Base-by-base conservation (phyloP, 2,888 invertebrate species). In the Tricholauxania praeusta region DNA sequence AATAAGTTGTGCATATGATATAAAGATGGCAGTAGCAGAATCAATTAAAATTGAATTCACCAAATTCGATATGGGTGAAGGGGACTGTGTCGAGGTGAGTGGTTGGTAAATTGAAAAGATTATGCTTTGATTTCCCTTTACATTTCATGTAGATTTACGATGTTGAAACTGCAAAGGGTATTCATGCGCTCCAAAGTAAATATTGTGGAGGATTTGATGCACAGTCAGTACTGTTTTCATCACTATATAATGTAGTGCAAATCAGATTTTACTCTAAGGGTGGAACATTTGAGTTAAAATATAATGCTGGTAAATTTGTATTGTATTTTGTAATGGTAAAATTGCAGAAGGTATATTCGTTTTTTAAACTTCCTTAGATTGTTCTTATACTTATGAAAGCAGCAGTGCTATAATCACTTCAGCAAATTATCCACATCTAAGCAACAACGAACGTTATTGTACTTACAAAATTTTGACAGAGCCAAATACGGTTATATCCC, bases 1-100 rank as follows among this genome's bases (percentile, higher is more conserved):
- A 3, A 73, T 85, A 3, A 81, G 85, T 4, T 97, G 97, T 82
- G 95, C 95, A 80, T 97, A 96, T 89, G 90, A 92, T 79, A 94
- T 97, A 77, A 90, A 91, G 78, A 88, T 93, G 55, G 89, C 91
- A 0, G 79, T 84, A 0, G 90, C 90, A 3, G 91, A 92, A 63
- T 90, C 90, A 79, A 90, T 97, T 53, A 88, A 89, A 77, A 82
- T 96, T 14, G 88, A 89, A 1, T 93, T 96, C 84, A 79, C 88
- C 3, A 85, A 85, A n/a, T 92, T 97, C 80, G 87, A 90, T 8
- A 81, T 97, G 59, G 93, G 95, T 80, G 79, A 79, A 12, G 92
- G 89, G 79, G 96, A 96, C 80, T 91, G 88, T 77, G 82, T 95
- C 19, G 90, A 92, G 87, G 92, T 93, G 84, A 81, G 84, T 79